Evolutionary conservation across 64 coral and sea anemone species (phyloP), one percentile per base, ranked within the genome.

Genomic region (Pachyseris speciosa): DNA sequence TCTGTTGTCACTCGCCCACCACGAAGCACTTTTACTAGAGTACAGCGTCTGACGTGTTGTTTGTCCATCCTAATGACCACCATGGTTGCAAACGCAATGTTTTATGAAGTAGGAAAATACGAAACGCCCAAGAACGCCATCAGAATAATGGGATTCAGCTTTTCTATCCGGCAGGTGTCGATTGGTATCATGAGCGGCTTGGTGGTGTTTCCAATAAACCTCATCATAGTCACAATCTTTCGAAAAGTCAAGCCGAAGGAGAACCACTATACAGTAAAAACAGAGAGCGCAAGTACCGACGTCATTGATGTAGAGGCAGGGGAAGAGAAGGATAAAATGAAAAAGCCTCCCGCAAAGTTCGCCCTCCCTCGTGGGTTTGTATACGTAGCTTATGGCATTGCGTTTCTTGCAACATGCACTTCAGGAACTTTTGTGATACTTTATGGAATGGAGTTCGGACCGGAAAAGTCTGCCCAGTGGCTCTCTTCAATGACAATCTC

Each of bases 381-480:
- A 7, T 94, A 94, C 38, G 28, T 98, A 53, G 92, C 96, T 10
- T 98, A 87, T 27, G 76, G 25, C 19, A 19, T 94, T 0, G 74
- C 64, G 12, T 37, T 74, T 15, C 31, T 91, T 1, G 87, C 67
- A 20, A 74, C 83, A 27, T 13, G 89, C 4, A 30, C 43, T 3
- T 87, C 87, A 22, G 87, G 92, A 2, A 33, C 78, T 7, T 91
- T 98, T 42, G 84, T 84, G 31, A 34, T 98, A 15, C 87, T 98
- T 36, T 98, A 98, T 72, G 66, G 86, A 0, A 53, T 98, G 28
- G 74, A 88, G 2, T 98, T 86, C 44, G 96, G 92, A 8, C 67
- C 68, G 6, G 88, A 57, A 2, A 98, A 94, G 57, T 94, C 96
- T 5, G 72, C 91, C 11, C 75, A 78, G 2, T 98, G 96, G 96